These are phyloP conservation scores for Lacerta viridis DNA, from an alignment of 2,797 vertebrate genomes.

Conservation along the genomic window DNA sequence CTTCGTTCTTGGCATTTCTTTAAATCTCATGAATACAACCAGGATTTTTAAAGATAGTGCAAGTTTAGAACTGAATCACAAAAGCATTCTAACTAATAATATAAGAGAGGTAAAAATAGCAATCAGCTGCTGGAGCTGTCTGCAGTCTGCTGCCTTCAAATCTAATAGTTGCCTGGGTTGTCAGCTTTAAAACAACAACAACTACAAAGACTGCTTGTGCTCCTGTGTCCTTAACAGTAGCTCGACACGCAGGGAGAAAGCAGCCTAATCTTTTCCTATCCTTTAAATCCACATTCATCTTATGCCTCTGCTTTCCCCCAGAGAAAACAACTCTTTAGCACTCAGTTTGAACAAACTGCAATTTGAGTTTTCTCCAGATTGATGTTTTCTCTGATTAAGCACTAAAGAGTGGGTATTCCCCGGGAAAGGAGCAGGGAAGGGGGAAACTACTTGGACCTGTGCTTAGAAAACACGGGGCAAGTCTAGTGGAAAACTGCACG, in stretches of 20 bases:
- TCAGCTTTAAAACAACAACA: too few species aligned
- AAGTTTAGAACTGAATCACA: background rate
- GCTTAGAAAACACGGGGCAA: too few species aligned
- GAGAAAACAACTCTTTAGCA: too few species aligned
- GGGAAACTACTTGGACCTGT: background rate
- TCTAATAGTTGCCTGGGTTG: background rate
- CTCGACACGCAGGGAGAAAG: background rate
- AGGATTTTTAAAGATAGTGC: constrained; percentile 6
- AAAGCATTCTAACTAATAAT: background rate
- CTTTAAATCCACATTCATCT: too few species aligned
- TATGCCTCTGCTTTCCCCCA: too few species aligned
- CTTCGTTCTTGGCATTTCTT: constrained; percentile 12
- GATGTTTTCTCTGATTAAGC: too few species aligned
- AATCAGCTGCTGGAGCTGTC: background rate
- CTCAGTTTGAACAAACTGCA: too few species aligned
- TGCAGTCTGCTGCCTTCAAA: background rate
- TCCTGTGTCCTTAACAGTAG: background rate
- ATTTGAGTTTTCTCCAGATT: too few species aligned
- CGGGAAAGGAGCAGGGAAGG: background rate
- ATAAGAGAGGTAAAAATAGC: background rate
- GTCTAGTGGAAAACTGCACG: too few species aligned
- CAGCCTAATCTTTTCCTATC: background rate
- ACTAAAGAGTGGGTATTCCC: too few species aligned
- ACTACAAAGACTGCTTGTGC: background rate
- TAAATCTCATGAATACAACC: constrained; percentile 1